Evolutionary conservation across 2,888 invertebrate genomes (phyloP).

Genomic region (Protophormia terraenovae): DNA sequence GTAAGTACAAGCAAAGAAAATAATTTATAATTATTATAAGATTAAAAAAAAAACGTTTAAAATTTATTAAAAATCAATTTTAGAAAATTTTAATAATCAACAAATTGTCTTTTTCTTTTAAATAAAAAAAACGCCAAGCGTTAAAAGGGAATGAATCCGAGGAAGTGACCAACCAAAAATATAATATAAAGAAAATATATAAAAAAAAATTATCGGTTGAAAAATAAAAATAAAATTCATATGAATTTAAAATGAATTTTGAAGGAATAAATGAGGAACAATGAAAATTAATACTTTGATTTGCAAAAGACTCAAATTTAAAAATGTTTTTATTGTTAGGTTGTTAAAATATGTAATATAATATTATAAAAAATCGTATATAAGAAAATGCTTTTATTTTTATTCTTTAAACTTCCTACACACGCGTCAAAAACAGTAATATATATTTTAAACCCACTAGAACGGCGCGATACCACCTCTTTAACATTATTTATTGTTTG

Average conservation of each 20-base stretch:
- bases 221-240: not conserved
- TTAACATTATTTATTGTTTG: too few species aligned
- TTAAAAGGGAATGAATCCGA: slow-evolving; percentile 19
- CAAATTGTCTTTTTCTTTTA: slow-evolving; percentile 37
- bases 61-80: not conserved
- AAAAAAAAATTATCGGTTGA: slow-evolving; percentile 14
- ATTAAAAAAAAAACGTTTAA: not conserved
- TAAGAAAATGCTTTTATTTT: too few species aligned
- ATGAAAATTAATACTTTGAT: slow-evolving; percentile 13
- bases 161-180: not conserved
- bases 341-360: too few species aligned
- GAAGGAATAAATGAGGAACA: not conserved
- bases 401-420: too few species aligned
- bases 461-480: too few species aligned
- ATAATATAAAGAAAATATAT: not conserved
- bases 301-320: not conserved
- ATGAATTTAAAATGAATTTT: not conserved
- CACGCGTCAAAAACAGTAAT: too few species aligned
- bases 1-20: slow-evolving; percentile 55
- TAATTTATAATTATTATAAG: slow-evolving; percentile 22
- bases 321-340: too few species aligned
- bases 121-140: slow-evolving; percentile 33
- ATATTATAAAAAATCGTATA: too few species aligned
- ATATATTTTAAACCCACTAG: too few species aligned
- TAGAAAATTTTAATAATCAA: not conserved